Conservation (phyloP, 1,140 invertebrate genomes). For the Drosophila takahashii region DNA sequence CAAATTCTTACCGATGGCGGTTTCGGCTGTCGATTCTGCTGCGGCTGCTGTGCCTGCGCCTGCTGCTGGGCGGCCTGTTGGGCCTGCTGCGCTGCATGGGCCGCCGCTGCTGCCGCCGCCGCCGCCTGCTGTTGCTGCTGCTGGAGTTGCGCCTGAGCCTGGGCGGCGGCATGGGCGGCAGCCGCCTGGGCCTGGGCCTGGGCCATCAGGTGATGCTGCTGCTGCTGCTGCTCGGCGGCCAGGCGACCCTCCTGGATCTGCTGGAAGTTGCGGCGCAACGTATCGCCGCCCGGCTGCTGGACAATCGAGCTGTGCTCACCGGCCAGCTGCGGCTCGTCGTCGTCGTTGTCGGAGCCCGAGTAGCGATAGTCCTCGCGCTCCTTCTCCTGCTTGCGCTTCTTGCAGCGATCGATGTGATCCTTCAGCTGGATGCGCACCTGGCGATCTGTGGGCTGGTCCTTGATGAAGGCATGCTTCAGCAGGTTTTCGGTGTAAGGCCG, state of each 20-base stretch:
- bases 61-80: constrained; percentile 79
- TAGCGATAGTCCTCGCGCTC: constrained; percentile 93
- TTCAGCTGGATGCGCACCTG: constrained; percentile 99
- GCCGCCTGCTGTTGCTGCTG: constrained; percentile 84
- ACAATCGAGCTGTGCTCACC: constrained; percentile 96
- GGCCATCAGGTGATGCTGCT: constrained; percentile 72
- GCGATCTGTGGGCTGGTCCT: constrained; percentile 98
- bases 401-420: constrained; percentile 99
- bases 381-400: constrained; percentile 96
- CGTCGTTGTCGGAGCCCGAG: constrained; percentile 95
- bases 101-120: constrained; percentile 81
- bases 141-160: constrained; percentile 72
- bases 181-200: constrained; percentile 82
- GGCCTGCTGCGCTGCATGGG: constrained; percentile 61
- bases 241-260: constrained; percentile 96
- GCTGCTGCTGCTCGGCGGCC: constrained; percentile 85
- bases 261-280: constrained; percentile 97
- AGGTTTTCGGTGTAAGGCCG: constrained; percentile 99
- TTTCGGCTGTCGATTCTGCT: constrained; percentile 84
- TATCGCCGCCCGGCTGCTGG: constrained; percentile 95
- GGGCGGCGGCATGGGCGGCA: constrained; percentile 84
- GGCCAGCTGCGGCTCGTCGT: constrained; percentile 93
- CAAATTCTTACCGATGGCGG: constrained; percentile 71
- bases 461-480: constrained; percentile 98
- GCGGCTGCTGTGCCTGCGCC: constrained; percentile 85